Evolutionary conservation across 2,888 invertebrate species (phyloP).

Genomic region (Ennomos fuscantarius): DNA sequence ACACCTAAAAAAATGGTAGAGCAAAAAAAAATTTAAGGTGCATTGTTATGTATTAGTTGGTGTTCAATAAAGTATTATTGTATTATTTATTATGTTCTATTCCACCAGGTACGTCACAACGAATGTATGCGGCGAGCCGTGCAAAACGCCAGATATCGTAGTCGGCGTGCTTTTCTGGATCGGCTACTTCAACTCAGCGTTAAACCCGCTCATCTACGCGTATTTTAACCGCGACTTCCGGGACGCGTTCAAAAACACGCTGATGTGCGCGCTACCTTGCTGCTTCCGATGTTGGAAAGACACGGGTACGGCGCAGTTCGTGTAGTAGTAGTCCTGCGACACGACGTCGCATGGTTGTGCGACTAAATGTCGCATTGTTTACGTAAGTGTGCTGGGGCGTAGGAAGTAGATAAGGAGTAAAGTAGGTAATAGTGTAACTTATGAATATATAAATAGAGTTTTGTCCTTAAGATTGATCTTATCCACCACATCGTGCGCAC

Average conservation of each 20-base stretch:
- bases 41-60: too few species aligned
- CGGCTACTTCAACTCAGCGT: slow-evolving; percentile 98
- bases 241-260: slow-evolving; percentile 96
- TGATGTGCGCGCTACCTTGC: slow-evolving; percentile 94
- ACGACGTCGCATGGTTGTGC: slow-evolving; percentile 14
- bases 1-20: too few species aligned
- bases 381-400: slow-evolving; percentile 12
- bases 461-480: too few species aligned
- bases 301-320: slow-evolving; percentile 84
- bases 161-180: slow-evolving; percentile 98
- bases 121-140: slow-evolving; percentile 92
- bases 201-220: slow-evolving; percentile 98
- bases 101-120: slow-evolving; percentile 92
- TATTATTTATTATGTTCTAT: too few species aligned
- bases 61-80: too few species aligned
- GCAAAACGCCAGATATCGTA: slow-evolving; percentile 93
- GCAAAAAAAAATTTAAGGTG: too few species aligned
- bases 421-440: slow-evolving; percentile 1
- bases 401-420: slow-evolving; percentile 12
- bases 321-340: slow-evolving; percentile 63
- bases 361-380: slow-evolving; percentile 17
- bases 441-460: background rate
- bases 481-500: too few species aligned
- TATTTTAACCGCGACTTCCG: slow-evolving; percentile 98
- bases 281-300: slow-evolving; percentile 91